A percentile compares a stretch with the other conserved stretches of the same genome.
These are phyloP conservation scores for Stegastes partitus DNA, from an alignment of 2,113 vertebrate species.

Conservation along the genomic window DNA sequence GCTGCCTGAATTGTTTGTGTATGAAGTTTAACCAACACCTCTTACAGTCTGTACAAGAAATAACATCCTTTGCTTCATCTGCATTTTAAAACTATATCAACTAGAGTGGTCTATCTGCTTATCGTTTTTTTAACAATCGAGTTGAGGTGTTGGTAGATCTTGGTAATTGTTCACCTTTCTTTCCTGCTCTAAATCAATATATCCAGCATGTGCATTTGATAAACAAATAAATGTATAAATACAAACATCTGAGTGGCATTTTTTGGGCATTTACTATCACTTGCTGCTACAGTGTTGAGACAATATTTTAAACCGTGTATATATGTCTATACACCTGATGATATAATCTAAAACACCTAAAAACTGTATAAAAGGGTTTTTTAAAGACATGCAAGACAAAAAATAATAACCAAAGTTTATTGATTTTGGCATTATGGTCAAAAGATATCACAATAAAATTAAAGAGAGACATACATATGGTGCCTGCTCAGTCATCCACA, in stretches of 20 bases:
- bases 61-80: neutral
- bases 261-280: neutral
- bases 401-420: conserved; percentile 78
- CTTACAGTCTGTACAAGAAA: neutral
- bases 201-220: conserved; percentile 47
- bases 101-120: neutral
- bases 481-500: conserved; percentile 44
- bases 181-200: conserved; percentile 35
- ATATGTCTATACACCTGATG: too few relatives aligned
- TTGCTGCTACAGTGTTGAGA: too few relatives aligned
- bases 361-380: neutral
- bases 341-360: too few relatives aligned
- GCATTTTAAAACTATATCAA: neutral
- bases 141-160: conserved; percentile 8
- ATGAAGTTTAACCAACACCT: conserved; percentile 13
- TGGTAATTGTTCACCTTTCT: conserved; percentile 11
- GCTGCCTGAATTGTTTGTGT: neutral
- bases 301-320: too few relatives aligned
- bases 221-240: conserved; percentile 62
- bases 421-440: conserved; percentile 69
- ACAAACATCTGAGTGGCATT: neutral
- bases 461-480: conserved; percentile 55
- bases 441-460: conserved; percentile 74
- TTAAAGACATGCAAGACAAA: conserved; percentile 22
- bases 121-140: neutral